Base-by-base conservation (phyloP, 2,797 vertebrate genomes). In the Semotilus atromaculatus region DNA sequence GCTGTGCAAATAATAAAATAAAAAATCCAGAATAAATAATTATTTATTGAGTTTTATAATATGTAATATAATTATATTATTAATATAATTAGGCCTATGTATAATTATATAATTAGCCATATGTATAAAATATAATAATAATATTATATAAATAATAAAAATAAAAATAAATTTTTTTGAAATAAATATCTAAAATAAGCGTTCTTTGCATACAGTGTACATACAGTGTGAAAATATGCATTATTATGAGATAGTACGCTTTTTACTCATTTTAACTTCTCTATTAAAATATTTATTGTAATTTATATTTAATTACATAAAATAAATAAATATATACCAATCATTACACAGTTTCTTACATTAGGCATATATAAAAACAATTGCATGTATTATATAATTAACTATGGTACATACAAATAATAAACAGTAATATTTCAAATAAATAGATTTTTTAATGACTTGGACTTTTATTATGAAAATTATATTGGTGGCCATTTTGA, bases 381-480 rank as follows among this genome's bases (percentile, higher is more conserved):
- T 51, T 31, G 1, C 1, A 21, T 74, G 1, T 18, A 10, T 48
- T 40, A 21, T 11, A 36, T 36, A 11, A 36, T n/a, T 38, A 55
- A 16, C 8, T n/a, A 36, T 40, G 40, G 40, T 10, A 7, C 7
- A 75, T 58, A 19, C 26, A 55, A 26, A 58, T n/a, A n/a, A 38
- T 26, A 18, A 60, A 29, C 8, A 38, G 23, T 19, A 75, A 36
- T 16, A 48, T 18, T 48, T 7, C 1, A 29, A 43, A 1, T 70
- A n/a, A 13, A 10, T 14, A 6, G 29, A 62, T 11, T 31, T 51
- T 31, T 73, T 21, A n/a, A 18, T 19, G 5, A 34, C 29, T 7
- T 51, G 45, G 34, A 60, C 74, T 86, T 70, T 85, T 88, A 88
- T 87, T 88, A 67, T 88, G 80, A 83, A 86, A 51, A 66, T 23